Base-by-base conservation (phyloP, 2,797 vertebrate genomes). In the Calcarius lapponicus region DNA sequence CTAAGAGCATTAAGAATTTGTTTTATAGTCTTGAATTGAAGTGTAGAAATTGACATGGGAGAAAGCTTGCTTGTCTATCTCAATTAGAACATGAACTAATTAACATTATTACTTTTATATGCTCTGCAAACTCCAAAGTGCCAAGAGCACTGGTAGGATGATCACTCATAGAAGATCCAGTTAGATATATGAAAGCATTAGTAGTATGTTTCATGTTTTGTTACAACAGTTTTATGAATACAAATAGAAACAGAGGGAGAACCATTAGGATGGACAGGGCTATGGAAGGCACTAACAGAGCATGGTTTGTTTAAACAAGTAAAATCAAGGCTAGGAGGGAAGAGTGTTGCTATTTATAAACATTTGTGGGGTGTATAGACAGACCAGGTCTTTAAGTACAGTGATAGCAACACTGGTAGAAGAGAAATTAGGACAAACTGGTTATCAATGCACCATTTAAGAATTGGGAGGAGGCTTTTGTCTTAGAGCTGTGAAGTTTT, bases 391-490 rank as follows among this genome's bases (percentile, higher is more conserved):
- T 62, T 69, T 17, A 60, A 40, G 13, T 70, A 32, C 10, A 38
- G 48, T 15, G 10, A 4, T 18, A 42, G 4, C 19, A 57, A 17
- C 24, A 24, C 8, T 73, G 21, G 20, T 51, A 57, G 57, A 64
- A 45, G 11, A n/a, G 66, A 51, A 78, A 19, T 1, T 13, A 16
- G 17, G 22, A 15, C 54, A 26, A 79, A 48, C 10, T 64, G 10
- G 2, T 16, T 25, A n/a, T 64, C 8, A 26, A 0, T 50, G 8
- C 7, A 9, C 53, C 0, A 1, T 17, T 72, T 81, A 38, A 66
- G 75, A 60, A 40, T 2, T 15, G 18, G 24, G 67, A 75, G 38
- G 29, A 69, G 26, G 8, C 10, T 86, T 86, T 79, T 70, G 25
- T 32, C 10, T 73, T 57, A 14, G 15, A 80, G 21, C 56, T 61